Evolutionary conservation across 2,113 vertebrate genomes (phyloP).

Genomic region (Indicator indicator): DNA sequence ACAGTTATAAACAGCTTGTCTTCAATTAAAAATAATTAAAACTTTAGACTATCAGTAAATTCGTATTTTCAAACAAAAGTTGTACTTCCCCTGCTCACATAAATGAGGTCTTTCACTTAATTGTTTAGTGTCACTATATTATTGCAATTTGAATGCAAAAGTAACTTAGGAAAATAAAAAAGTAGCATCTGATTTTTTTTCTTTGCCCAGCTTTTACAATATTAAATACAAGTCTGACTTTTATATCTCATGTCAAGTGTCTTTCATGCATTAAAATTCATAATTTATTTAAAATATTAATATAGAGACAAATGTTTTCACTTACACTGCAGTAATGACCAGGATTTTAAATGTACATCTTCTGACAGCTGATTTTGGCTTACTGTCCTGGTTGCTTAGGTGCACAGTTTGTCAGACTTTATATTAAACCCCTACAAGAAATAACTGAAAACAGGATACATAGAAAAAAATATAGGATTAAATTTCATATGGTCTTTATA

Average conservation of each 20-base stretch:
- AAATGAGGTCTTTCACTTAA: background rate
- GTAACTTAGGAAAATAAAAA: fast-evolving
- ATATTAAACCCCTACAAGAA: background rate
- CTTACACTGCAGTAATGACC: background rate
- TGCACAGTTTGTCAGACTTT: background rate
- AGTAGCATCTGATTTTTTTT: background rate
- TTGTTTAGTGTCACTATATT: background rate
- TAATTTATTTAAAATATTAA: background rate
- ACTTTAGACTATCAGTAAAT: background rate
- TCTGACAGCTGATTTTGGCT: background rate
- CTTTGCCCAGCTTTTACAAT: background rate
- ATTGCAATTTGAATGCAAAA: background rate
- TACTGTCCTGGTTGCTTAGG: background rate
- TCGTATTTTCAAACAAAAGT: background rate
- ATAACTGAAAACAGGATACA: background rate
- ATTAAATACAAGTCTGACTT: background rate
- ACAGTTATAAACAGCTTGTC: background rate
- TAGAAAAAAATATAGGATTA: background rate
- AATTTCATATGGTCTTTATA: background rate
- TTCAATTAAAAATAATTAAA: background rate
- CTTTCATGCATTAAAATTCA: background rate
- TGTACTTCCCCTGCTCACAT: background rate
- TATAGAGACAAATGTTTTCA: background rate
- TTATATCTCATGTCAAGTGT: background rate
- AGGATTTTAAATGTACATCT: background rate